phyloP scores from a whole-genome alignment of 2,888 invertebrate species.

The Leptinotarsa juncta region DNA sequence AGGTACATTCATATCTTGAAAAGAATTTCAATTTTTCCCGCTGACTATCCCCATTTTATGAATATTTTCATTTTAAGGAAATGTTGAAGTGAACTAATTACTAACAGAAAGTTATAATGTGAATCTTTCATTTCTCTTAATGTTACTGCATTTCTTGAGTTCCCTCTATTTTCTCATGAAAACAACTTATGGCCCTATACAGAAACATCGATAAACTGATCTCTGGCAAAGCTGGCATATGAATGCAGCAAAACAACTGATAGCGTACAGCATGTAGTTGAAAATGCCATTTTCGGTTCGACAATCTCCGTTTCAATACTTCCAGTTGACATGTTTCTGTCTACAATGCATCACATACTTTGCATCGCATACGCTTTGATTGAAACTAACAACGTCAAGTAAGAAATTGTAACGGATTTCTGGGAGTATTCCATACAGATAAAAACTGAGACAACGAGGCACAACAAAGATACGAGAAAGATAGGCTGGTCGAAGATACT shows the following conservation, averaged over 20 bases:
- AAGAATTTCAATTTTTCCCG: too few relatives aligned
- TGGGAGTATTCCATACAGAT: constrained; percentile 14
- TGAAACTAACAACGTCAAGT: constrained; percentile 27
- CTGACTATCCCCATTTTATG: too few relatives aligned
- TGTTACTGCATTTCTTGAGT: too few relatives aligned
- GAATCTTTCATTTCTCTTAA: too few relatives aligned
- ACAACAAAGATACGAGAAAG: constrained; percentile 24
- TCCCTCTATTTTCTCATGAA: too few relatives aligned
- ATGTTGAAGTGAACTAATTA: background rate
- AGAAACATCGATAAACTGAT: background rate
- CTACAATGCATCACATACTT: constrained; percentile 37
- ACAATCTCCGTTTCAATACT: constrained; percentile 30
- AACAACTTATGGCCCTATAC: background rate
- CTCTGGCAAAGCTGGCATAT: background rate
- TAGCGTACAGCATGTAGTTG: constrained; percentile 11
- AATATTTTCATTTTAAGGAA: background rate
- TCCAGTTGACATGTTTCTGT: constrained; percentile 36
- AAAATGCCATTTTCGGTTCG: constrained; percentile 17
- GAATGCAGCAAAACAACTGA: constrained; percentile 17
- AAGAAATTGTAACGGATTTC: constrained; percentile 27
- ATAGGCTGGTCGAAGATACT: background rate
- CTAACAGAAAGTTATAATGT: too few relatives aligned
- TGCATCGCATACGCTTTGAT: constrained; percentile 33
- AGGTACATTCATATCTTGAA: too few relatives aligned
- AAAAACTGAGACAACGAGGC: constrained; percentile 23